phyloP scores from a whole-genome alignment of 2,888 invertebrate species.

The Drosophila neotestacea region DNA sequence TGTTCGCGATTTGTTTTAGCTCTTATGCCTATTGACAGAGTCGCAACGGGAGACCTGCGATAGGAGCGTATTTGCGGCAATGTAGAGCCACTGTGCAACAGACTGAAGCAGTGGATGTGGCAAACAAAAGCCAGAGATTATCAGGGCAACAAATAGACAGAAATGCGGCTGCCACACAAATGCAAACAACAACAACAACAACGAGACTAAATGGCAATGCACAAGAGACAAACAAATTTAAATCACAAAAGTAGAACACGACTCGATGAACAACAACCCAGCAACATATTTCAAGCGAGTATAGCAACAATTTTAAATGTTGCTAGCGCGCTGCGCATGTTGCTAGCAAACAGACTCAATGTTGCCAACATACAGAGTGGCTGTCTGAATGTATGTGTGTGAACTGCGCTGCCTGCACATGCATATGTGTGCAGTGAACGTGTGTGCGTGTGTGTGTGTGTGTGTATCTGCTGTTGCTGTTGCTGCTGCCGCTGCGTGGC shows the following conservation, averaged over 20 bases:
- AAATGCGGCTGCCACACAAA: slow-evolving; percentile 56
- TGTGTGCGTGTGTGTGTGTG: slow-evolving; percentile 30
- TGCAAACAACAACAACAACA: slow-evolving; percentile 32
- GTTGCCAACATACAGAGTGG: slow-evolving; percentile 32
- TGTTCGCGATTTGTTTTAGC: slow-evolving; percentile 43
- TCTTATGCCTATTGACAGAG: slow-evolving; percentile 24
- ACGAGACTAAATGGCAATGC: slow-evolving; percentile 45
- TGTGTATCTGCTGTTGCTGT: slow-evolving; percentile 25
- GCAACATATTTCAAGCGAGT: slow-evolving; percentile 31
- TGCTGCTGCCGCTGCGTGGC: slow-evolving; percentile 70
- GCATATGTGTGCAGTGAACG: slow-evolving; percentile 7
- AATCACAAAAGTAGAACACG: slow-evolving; percentile 58
- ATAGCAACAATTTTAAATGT: slow-evolving; percentile 45
- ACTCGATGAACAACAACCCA: slow-evolving; percentile 6
- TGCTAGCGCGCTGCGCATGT: slow-evolving; percentile 61
- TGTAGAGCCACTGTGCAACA: slow-evolving; percentile 24
- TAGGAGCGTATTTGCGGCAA: slow-evolving; percentile 14
- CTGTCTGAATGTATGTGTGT: background rate
- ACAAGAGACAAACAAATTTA: slow-evolving; percentile 76
- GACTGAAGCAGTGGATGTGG: slow-evolving; percentile 23
- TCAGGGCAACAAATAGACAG: slow-evolving; percentile 67
- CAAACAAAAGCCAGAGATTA: slow-evolving; percentile 65
- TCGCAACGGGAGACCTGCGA: slow-evolving; percentile 36
- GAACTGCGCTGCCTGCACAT: slow-evolving; percentile 30
- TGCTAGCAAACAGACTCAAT: slow-evolving; percentile 40